A percentile compares a stretch with the other conserved stretches of the same genome.
Evolutionary conservation across 2,888 invertebrate genomes (phyloP).

Genomic region (Conops quadrifasciatus): DNA sequence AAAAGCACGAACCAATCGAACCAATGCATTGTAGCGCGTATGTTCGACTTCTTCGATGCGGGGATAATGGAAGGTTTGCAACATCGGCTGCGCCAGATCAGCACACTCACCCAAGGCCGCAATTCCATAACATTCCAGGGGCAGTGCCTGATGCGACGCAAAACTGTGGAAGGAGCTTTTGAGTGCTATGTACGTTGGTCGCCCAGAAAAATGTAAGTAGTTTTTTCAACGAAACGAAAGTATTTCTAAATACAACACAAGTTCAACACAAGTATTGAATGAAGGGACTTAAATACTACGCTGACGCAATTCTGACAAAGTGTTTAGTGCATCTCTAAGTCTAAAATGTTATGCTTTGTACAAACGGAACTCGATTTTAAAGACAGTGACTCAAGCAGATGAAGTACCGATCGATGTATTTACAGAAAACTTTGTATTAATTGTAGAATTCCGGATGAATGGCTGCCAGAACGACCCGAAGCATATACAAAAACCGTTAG

Average conservation of each 20-base stretch:
- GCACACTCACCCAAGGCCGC: conserved; percentile 72
- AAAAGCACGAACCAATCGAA: not conserved
- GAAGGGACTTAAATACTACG: too few species aligned
- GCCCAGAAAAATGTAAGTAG: conserved; percentile 85
- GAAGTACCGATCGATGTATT: too few species aligned
- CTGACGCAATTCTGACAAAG: too few species aligned
- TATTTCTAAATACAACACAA: too few species aligned
- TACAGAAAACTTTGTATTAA: conserved; percentile 20
- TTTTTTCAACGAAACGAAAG: not conserved
- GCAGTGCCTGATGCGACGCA: conserved; percentile 73
- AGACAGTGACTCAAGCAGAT: too few species aligned
- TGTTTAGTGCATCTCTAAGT: too few species aligned
- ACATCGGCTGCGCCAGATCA: conserved; percentile 77
- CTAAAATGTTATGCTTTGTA: too few species aligned
- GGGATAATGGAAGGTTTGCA: conserved; percentile 93
- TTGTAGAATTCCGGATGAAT: conserved; percentile 84
- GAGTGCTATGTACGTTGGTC: conserved; percentile 84
- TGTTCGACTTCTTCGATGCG: conserved; percentile 93
- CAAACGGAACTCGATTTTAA: too few species aligned
- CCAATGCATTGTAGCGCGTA: conserved; percentile 73
- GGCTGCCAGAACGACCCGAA: conserved; percentile 80
- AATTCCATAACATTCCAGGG: conserved; percentile 78
- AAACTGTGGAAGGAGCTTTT: conserved; percentile 71
- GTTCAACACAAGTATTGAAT: too few species aligned
- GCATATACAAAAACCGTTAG: conserved; percentile 70